These are phyloP conservation scores for Gandaritis pyraliata DNA, from an alignment of 2,888 invertebrate genomes.

Conservation along the genomic window DNA sequence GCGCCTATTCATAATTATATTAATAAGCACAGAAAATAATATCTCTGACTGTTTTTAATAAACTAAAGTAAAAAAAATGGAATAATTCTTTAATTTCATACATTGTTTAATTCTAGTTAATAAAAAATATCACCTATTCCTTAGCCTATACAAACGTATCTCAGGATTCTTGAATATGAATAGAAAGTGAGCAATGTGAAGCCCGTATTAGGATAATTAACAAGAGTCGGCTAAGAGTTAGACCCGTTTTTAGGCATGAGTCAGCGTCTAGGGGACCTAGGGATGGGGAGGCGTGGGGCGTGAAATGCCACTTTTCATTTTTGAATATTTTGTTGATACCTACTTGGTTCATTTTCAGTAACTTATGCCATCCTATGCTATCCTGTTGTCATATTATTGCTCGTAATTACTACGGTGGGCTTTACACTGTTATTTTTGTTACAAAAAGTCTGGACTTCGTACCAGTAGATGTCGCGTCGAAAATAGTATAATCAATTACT, in stretches of 20 bases:
- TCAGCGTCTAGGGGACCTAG: constrained; percentile 20
- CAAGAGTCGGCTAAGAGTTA: constrained; percentile 34
- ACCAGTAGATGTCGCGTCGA: too few relatives aligned
- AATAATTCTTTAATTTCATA: background rate
- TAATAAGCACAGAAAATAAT: constrained; percentile 14
- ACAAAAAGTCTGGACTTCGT: too few relatives aligned
- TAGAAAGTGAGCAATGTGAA: constrained; percentile 12
- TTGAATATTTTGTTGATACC: too few relatives aligned
- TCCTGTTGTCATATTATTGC: too few relatives aligned
- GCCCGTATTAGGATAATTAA: constrained; percentile 38
- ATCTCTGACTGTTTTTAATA: background rate
- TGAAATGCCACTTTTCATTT: background rate
- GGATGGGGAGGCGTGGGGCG: background rate
- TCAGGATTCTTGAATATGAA: background rate
- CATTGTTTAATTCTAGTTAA: background rate
- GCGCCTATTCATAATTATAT: constrained; percentile 5
- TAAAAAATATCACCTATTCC: background rate
- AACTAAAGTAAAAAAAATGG: too few relatives aligned
- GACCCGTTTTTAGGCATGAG: constrained; percentile 35
- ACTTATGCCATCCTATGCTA: too few relatives aligned
- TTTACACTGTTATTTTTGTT: too few relatives aligned
- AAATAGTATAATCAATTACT: too few relatives aligned
- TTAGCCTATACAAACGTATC: too few relatives aligned
- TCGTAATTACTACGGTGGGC: too few relatives aligned
- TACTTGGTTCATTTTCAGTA: too few relatives aligned